Conservation (phyloP, 2,113 vertebrate species). For the Toxotes jaculatrix region DNA sequence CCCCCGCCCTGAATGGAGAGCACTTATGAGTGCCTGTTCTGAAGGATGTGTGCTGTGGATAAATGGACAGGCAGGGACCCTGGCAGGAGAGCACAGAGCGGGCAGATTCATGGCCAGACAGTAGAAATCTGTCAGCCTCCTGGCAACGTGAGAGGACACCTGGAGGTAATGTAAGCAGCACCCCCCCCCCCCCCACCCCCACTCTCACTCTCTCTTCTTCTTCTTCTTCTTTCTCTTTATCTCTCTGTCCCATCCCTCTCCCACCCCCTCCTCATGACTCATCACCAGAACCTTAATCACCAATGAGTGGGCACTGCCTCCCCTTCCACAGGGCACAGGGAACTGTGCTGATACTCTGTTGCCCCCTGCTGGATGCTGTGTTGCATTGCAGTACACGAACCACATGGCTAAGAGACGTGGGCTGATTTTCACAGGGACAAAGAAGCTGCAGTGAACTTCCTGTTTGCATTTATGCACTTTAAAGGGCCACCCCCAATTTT, state of each 20-base stretch:
- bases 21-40: slow-evolving; percentile 1
- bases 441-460: background rate
- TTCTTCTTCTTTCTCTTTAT: slow-evolving; percentile 40
- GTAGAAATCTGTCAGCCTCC: slow-evolving; percentile 73
- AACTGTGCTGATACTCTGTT: slow-evolving; percentile 37
- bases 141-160: slow-evolving; percentile 81
- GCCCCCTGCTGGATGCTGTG: slow-evolving; percentile 60
- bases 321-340: slow-evolving; percentile 33
- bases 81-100: slow-evolving; percentile 51
- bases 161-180: slow-evolving; percentile 78
- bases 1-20: slow-evolving; percentile 12
- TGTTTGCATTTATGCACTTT: background rate
- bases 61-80: slow-evolving; percentile 41
- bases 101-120: slow-evolving; percentile 72
- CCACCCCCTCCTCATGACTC: slow-evolving; percentile 73
- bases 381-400: background rate
- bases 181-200: background rate
- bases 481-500: background rate
- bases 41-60: slow-evolving; percentile 52
- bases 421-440: slow-evolving; percentile 1
- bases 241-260: slow-evolving; percentile 45
- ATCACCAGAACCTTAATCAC: slow-evolving; percentile 76
- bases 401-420: background rate
- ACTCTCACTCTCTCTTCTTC: background rate
- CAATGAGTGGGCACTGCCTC: slow-evolving; percentile 71